Evolutionary conservation across 2,113 vertebrate genomes (phyloP), one percentile per base, ranked within the genome.

Genomic region (Stigmatopora argus): DNA sequence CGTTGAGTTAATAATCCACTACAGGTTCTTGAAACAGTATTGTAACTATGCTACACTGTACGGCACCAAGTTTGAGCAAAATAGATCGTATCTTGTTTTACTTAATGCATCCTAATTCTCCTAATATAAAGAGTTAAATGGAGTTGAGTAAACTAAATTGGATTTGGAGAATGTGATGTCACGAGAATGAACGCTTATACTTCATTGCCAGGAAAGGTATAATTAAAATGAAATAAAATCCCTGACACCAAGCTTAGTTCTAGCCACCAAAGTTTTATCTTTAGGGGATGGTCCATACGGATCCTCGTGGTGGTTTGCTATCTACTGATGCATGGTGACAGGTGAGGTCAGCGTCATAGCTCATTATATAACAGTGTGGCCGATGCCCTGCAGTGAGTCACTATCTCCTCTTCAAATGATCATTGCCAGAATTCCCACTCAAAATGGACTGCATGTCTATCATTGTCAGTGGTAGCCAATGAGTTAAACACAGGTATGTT

Each of bases 291-390:
- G 17, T 52, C 57, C 23, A 18, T 63, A 18, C 19, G 21, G 58
- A 61, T 18, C 38, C 13, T n/a, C 10, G 65, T 49, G 21, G 63
- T 46, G 62, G 67, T 12, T 67, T 73, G 5, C 57, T 66, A 51
- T 59, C 69, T 26, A 12, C 18, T 69, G 2, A 68, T 78, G 47
- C 59, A 38, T 5, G 4, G 23, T 71, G 77, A 77, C 65, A 62
- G 65, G 56, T 64, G 46, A 57, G 56, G 51, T 58, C 60, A 44
- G 62, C 21, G 21, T 64, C 13, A 51, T 59, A 45, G 21, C 21
- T 64, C 34, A 13, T 80, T 77, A 65, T 52, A 47, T 67, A 80
- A 84, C 19, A 35, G 2, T 44, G 60, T 34, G 31, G 63, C 58
- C 41, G 51, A 44, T 41, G 58, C 23, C 53, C 26, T 31, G 23